Conservation (phyloP, 2,797 vertebrate species). For the Hydrocynus forskahlii region DNA sequence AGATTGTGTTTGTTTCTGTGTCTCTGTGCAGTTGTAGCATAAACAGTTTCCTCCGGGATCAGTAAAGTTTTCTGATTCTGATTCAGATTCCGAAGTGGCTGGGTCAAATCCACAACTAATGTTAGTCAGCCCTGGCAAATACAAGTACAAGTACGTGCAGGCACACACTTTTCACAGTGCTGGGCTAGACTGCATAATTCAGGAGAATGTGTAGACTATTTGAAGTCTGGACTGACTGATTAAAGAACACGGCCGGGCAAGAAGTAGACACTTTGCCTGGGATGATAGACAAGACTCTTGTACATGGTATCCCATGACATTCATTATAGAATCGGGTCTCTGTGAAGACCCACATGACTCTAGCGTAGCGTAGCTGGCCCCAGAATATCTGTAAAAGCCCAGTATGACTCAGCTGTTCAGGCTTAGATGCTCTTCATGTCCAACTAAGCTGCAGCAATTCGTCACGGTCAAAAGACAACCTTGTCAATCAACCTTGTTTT, state of each 20-base stretch:
- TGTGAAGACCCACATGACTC: too few species aligned
- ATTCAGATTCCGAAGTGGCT: too few species aligned
- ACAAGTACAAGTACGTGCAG: neutral
- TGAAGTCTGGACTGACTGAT: constrained; percentile 50
- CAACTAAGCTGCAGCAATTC: neutral
- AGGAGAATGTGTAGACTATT: constrained; percentile 66
- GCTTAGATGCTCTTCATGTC: neutral
- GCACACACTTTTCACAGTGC: neutral
- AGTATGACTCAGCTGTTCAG: constrained; percentile 9
- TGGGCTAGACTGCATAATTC: neutral
- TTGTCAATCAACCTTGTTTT: too few species aligned
- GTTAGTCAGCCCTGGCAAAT: neutral
- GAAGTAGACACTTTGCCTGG: neutral
- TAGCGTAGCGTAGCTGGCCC: neutral
- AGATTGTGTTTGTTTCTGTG: too few species aligned
- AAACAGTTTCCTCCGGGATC: too few species aligned
- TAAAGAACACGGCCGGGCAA: neutral
- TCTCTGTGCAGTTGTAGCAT: too few species aligned
- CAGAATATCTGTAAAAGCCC: constrained; percentile 23
- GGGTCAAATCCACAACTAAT: too few species aligned
- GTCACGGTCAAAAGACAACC: neutral
- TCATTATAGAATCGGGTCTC: too few species aligned
- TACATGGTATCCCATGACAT: neutral
- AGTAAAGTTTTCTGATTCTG: too few species aligned
- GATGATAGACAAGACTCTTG: neutral